A percentile compares a stretch with the other conserved stretches of the same genome.
phyloP scores from a whole-genome alignment of 2,888 invertebrate genomes.

The Brachypalpus laphriformis region DNA sequence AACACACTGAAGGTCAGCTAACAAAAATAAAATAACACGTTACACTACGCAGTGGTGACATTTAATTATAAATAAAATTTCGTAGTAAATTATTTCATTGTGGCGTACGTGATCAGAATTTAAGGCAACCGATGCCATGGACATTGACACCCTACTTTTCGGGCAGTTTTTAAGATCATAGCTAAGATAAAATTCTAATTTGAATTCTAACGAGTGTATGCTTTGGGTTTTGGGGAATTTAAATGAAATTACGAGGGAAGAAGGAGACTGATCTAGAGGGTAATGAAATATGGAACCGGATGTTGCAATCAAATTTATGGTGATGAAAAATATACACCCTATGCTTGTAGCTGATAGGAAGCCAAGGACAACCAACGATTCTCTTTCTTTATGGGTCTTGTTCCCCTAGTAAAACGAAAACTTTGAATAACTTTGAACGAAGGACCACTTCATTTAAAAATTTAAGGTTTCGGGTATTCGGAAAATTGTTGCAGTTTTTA shows the following conservation, averaged over 20 bases:
- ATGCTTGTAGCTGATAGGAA: too few relatives aligned
- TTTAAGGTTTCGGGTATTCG: too few relatives aligned
- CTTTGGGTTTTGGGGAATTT: neutral
- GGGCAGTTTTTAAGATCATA: neutral
- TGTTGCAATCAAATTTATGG: neutral
- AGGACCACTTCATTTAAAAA: too few relatives aligned
- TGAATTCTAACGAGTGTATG: neutral
- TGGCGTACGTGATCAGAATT: slow-evolving; percentile 6
- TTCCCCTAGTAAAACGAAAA: too few relatives aligned
- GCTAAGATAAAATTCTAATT: neutral
- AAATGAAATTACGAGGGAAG: neutral
- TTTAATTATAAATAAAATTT: slow-evolving; percentile 24
- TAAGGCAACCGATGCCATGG: neutral
- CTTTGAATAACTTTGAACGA: too few relatives aligned
- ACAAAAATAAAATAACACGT: neutral
- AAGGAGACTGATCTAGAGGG: neutral
- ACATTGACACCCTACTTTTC: neutral
- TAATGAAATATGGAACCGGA: neutral
- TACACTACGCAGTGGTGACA: slow-evolving; percentile 14
- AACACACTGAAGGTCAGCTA: slow-evolving; percentile 16
- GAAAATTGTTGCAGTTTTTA: too few relatives aligned
- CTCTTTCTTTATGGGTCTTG: too few relatives aligned
- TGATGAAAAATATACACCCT: too few relatives aligned
- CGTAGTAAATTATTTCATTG: neutral
- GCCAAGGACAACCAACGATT: too few relatives aligned